These are phyloP conservation scores for Spondyliosoma cantharus DNA, from an alignment of 2,797 vertebrate species.

Conservation along the genomic window DNA sequence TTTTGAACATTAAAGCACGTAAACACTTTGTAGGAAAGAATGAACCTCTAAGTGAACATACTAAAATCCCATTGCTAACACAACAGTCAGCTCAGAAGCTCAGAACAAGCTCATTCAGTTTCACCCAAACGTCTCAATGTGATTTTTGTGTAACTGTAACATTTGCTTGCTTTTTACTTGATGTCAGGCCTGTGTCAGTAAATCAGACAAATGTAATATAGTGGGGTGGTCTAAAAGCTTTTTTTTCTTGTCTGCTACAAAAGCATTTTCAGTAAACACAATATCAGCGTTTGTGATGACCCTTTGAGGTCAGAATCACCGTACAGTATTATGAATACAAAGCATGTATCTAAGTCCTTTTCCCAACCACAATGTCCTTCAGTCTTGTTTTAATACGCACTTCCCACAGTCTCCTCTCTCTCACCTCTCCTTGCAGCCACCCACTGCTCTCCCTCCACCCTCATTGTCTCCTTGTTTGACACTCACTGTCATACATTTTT, in stretches of 20 bases:
- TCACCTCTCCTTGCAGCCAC: conserved; percentile 59
- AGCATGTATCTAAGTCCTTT: conserved; percentile 3
- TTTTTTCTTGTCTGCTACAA: not conserved
- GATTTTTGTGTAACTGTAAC: not conserved
- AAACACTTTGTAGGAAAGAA: too few species aligned
- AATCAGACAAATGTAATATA: not conserved
- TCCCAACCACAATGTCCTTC: conserved; percentile 38
- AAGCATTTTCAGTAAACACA: conserved; percentile 4
- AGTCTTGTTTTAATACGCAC: conserved; percentile 32
- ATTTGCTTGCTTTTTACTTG: not conserved
- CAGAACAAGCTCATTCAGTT: not conserved
- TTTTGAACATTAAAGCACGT: too few species aligned
- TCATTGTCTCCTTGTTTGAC: conserved; percentile 71
- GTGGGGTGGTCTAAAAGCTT: not conserved
- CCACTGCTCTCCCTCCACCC: conserved; percentile 61
- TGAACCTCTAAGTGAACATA: too few species aligned
- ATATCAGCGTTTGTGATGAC: not conserved
- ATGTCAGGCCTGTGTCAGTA: not conserved
- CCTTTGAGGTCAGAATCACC: conserved; percentile 20
- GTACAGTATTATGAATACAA: conserved; percentile 15
- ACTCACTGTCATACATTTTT: conserved; percentile 64
- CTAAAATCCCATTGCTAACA: not conserved
- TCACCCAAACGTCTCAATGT: not conserved
- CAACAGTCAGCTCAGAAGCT: not conserved
- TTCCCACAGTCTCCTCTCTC: conserved; percentile 40